Percentiles rank a stretch among this genome's conserved stretches.
phyloP scores from a whole-genome alignment of 2,888 invertebrate species.

The Ormia ochracea region DNA sequence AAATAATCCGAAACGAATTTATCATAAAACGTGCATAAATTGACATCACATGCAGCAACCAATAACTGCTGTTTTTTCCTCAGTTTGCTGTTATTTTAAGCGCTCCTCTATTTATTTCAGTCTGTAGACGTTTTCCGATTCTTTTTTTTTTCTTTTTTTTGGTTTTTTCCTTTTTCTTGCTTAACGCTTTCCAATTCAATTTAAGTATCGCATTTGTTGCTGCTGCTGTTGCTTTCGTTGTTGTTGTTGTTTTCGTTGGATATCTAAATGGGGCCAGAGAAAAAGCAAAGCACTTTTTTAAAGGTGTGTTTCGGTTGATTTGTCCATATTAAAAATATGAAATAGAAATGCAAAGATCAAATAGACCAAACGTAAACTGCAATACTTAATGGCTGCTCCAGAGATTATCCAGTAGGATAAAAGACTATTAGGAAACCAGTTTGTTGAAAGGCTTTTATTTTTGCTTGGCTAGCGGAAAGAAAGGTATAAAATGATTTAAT shows the following conservation, averaged over 20 bases:
- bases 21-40: constrained; percentile 61
- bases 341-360: constrained; percentile 51
- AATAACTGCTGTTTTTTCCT: constrained; percentile 50
- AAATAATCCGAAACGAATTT: constrained; percentile 60
- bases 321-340: constrained; percentile 54
- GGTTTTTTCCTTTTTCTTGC: background rate
- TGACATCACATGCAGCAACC: constrained; percentile 58
- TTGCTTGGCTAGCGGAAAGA: background rate
- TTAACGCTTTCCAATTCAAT: constrained; percentile 52
- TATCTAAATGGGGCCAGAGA: constrained; percentile 33
- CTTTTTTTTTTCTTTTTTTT: background rate
- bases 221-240: background rate
- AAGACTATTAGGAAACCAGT: constrained; percentile 32
- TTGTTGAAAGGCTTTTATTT: constrained; percentile 5
- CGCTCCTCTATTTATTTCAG: background rate
- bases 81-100: constrained; percentile 1
- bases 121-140: background rate
- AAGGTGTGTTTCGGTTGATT: constrained; percentile 59
- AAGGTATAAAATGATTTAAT: background rate
- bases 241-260: background rate
- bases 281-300: constrained; percentile 40
- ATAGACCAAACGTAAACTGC: constrained; percentile 26
- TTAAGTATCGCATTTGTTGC: background rate
- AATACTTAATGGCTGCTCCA: constrained; percentile 41
- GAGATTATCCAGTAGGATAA: constrained; percentile 54